Base-by-base conservation (phyloP, 1,140 invertebrate genomes). In the Sesamia nonagrioides region DNA sequence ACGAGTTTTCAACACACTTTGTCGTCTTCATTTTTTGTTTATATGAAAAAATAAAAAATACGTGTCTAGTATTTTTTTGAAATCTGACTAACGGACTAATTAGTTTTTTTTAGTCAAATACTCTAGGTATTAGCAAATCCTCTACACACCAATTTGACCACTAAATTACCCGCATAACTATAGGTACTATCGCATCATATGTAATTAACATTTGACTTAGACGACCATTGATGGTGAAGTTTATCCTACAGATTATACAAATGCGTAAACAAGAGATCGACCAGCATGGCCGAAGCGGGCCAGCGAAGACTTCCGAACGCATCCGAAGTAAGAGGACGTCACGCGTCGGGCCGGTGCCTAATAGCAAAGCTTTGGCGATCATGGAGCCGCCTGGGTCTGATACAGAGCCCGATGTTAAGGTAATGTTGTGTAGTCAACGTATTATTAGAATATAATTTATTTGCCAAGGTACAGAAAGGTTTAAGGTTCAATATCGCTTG, bases 251-350 rank as follows among this genome's bases (percentile, higher is more conserved):
- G 95, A 91, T 97, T 35, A 96, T 97, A 58, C 94, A 96, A 52
- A 91, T 91, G 2, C 96, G 97, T 73, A 97, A 96, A 81, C 91
- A 95, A 79, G 97, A 98, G 86, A 94, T 97, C 35, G 97, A 97
- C 37, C 89, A 89, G 50, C 96, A 97, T 81, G 95, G 96, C 1
- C 95, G 95, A 33, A 80, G 89, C 50, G 91, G 89, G 1, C 91
- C 94, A 0, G 89, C 94, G 0, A 96, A 96, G 89, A 95, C 93
- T 0, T 96, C 93, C 78, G 97, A 97, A 85, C 91, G 97, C 60
- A 96, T 97, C 48, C 85, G 95, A 9, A 95, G 92, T 79, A 94
- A 94, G 79, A 84, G 92, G 5, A 90, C 88, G 0, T 90, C 93
- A 0, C 80, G 90, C 1, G 86, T 91, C 0, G 90, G 89, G 0